Base-by-base conservation (phyloP, 2,113 vertebrate genomes). In the Phaethon lepturus region DNA sequence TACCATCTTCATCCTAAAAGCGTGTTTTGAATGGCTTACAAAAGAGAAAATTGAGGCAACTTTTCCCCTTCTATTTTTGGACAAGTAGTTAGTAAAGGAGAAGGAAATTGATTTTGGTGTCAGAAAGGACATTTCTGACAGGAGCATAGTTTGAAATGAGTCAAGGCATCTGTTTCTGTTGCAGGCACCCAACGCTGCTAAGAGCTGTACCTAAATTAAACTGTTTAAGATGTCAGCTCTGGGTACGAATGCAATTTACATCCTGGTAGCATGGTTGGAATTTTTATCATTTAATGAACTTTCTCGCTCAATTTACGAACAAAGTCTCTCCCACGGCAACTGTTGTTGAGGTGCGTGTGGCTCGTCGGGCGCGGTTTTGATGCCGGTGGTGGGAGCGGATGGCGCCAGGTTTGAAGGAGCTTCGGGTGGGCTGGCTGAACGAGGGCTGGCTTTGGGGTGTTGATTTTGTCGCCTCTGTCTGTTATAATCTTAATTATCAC, bases 171-270 rank as follows among this genome's bases (percentile, higher is more conserved):
- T 98, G 98, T 97, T 98, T 97, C 97, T 97, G 83, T 95, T 92
- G 94, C 94, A 88, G 93, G 89, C 95, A 95, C 97, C 98, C 97
- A 85, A 56, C 25, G 45, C 97, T 35, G 95, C 97, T 91, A 79
- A 97, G 97, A 97, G 97, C 96, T 59, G 81, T 88, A 83, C 97
- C 96, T 97, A 98, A 99, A 98, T 98, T 98, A 98, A 98, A 98
- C 98, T 96, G 96, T 98, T 98, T 94, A 92, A 98, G 93, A 91
- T 95, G 98, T 98, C 98, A 98, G 96, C 96, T 94, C 91, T 29
- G 96, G 96, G 90, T 97, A 91, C 5, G 94, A 86, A 95, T 73
- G 91, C 97, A 95, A 96, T 98, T 97, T 97, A 95, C 97, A 96
- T 97, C 95, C 96, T 14, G 4, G 92, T 90, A 19, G 90, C 97